Base-by-base conservation (phyloP, 2,797 vertebrate genomes). In the Rhabdomys pumilio region DNA sequence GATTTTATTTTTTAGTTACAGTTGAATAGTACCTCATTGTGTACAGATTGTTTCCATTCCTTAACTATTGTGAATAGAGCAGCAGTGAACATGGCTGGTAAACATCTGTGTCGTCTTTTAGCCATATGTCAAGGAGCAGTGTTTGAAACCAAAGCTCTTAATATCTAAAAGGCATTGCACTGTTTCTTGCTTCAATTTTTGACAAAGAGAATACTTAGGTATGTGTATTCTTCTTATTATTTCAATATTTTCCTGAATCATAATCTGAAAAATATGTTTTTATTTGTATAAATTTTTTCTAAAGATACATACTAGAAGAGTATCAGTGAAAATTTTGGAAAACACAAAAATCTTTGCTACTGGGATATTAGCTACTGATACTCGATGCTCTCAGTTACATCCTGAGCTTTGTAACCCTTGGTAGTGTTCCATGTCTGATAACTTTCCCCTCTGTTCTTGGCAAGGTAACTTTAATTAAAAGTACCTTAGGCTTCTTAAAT, bases 141-240 rank as follows among this genome's bases (percentile, higher is more conserved):
- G 72, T 92, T 87, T 90, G 59, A 90, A 94, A 84, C 24, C 29
- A 61, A 55, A 67, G 20, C 11, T 90, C 8, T 87, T 44, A 87
- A 13, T 81, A 26, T 20, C 44, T 83, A 87, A 69, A 87, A 93
- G 26, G 11, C n/a, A 69, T 55, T 38, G 34, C 15, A 26, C 3
- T 67, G 2, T 24, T 94, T 92, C n/a, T 89, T 47, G 81, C 73
- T 90, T 86, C 29, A 72, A 72, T 90, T 84, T 86, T 77, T 38
- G 41, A 53, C 50, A 53, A 31, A 93, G 22, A 11, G 5, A 69
- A 10, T 61, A 63, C 44, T 91, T 79, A 85, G 8, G 44, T 91
- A 1, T 15, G 31, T 61, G 13, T 73, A 6, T 34, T 72, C 6
- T 6, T 38, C 44, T 85, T 89, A 4, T 91, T 75, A 65, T 69